Evolutionary conservation across 1,140 invertebrate genomes (phyloP), one percentile per base, ranked within the genome.

Genomic region (Eupristina koningsbergeri): DNA sequence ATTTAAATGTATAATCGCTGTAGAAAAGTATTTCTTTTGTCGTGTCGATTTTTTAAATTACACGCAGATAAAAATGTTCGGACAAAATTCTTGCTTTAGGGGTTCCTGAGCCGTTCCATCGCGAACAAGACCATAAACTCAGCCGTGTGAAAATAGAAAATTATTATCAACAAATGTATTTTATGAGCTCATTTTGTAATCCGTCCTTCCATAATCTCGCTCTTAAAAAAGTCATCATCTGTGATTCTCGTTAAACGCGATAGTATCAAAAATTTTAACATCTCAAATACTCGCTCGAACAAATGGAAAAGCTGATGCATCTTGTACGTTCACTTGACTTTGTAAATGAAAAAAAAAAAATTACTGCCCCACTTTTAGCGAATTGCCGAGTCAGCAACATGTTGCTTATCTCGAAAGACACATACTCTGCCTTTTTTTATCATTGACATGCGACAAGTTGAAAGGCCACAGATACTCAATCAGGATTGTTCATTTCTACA

Each of bases 261-360:
- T 41, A 71, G n/a, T 13, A 41, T 71, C 36, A 41, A 36, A 71
- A 71, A 41, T 36, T 71, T 41, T 36, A n/a, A 41, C n/a, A 41
- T 39, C 41, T 71, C 41, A 71, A 26, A 71, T 1, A n/a, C 41
- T 71, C 19, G 11, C n/a, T 11, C 36, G 67, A 41, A 71, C 36
- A 71, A 71, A 71, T 41, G 67, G 41, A 41, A 26, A 71, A 71
- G 67, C 39, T n/a, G 9, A 41, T 41, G n/a, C 67, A n/a, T 71
- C 67, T 41, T 9, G 39, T 8, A 41, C 26, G 41, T 71, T 71
- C 67, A 41, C 67, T 71, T 39, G 26, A 71, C 36, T 41, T 71
- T 71, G 67, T 71, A 71, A 71, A 71, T 71, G 22, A n/a, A 71
- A 41, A 71, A 71, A 41, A 71, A 41, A 71, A 71, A 39, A 41